These are phyloP conservation scores for Netelia melanura DNA, from an alignment of 2,888 invertebrate genomes.

Conservation along the genomic window DNA sequence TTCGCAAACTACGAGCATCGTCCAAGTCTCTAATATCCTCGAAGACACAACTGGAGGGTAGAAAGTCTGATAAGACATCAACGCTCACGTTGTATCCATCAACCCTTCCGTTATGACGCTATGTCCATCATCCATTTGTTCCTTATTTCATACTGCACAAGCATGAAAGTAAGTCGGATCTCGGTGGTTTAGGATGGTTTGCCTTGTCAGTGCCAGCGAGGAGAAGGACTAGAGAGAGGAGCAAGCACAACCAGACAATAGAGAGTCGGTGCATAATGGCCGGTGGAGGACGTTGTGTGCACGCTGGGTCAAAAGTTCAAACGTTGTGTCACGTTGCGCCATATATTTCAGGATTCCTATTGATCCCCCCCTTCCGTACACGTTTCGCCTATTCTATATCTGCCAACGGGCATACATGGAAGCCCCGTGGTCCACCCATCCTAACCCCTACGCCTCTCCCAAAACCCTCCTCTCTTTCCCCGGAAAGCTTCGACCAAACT, in stretches of 20 bases:
- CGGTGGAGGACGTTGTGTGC: conserved; percentile 44
- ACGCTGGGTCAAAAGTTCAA: conserved; percentile 68
- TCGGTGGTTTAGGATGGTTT: conserved; percentile 49
- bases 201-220: conserved; percentile 14
- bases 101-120: neutral
- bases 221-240: neutral
- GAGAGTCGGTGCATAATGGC: conserved; percentile 63
- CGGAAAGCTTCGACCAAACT: conserved; percentile 48
- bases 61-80: neutral
- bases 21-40: neutral
- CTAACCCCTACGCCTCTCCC: too few relatives aligned
- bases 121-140: conserved; percentile 18
- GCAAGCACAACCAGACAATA: conserved; percentile 55
- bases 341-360: conserved; percentile 67
- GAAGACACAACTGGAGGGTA: neutral
- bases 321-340: conserved; percentile 66
- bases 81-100: neutral
- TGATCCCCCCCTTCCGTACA: conserved; percentile 46
- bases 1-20: too few relatives aligned
- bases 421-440: conserved; percentile 31
- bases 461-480: neutral
- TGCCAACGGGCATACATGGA: conserved; percentile 7
- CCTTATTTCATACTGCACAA: conserved; percentile 24
- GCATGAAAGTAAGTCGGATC: conserved; percentile 34
- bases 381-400: conserved; percentile 36